Percentiles rank a stretch among this genome's conserved stretches.
Evolutionary conservation across 2,888 invertebrate species (phyloP).

Genomic region (Erebia aethiops): DNA sequence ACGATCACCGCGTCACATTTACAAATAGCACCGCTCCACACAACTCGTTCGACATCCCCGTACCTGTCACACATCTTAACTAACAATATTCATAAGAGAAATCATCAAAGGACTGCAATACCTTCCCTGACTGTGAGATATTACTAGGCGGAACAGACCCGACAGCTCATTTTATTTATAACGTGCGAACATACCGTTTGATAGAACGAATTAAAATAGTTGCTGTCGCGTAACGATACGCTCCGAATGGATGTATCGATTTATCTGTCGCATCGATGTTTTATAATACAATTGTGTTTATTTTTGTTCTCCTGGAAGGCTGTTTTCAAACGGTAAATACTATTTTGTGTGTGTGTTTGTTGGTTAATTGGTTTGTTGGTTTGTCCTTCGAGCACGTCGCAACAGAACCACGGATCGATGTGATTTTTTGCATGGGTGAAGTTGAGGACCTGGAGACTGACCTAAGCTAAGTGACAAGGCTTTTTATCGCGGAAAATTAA

Average conservation of each 20-base stretch:
- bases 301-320: conserved; percentile 26
- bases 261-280: conserved; percentile 49
- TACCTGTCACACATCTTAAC: conserved; percentile 37
- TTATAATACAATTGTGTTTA: conserved; percentile 39
- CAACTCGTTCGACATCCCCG: conserved; percentile 28
- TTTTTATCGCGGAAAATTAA: too few species aligned
- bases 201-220: conserved; percentile 63
- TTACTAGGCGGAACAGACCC: conserved; percentile 70
- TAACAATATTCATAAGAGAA: conserved; percentile 70
- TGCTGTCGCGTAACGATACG: conserved; percentile 47
- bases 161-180: conserved; percentile 79
- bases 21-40: conserved; percentile 21
- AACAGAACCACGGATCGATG: too few species aligned
- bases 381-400: too few species aligned
- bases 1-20: neutral
- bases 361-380: too few species aligned
- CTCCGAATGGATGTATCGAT: conserved; percentile 61
- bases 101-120: conserved; percentile 72
- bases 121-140: conserved; percentile 73
- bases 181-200: conserved; percentile 67
- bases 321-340: neutral
- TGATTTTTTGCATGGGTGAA: too few species aligned
- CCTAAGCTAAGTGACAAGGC: too few species aligned
- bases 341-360: too few species aligned
- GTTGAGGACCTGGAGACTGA: too few species aligned